Evolutionary conservation across 2,113 vertebrate species (phyloP), one percentile per base, ranked within the genome.

Genomic region (Erythrocebus patas): DNA sequence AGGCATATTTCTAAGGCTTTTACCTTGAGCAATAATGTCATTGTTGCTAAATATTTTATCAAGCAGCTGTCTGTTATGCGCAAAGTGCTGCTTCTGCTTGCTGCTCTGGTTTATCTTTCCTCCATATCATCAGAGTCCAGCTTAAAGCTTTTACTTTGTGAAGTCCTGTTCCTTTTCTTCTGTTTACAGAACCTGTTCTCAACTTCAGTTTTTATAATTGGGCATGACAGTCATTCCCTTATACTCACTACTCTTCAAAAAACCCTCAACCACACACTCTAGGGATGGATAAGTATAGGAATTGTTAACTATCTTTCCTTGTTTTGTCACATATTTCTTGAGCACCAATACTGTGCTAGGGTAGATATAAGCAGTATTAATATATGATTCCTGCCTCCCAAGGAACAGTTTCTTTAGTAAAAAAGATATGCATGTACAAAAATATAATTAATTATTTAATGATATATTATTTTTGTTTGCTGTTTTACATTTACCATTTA

Each of bases 21-120:
- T 55, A 79, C 32, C 79, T 43, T 79, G 38, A 83, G n/a, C 17
- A 55, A 48, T 86, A 48, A 85, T 55, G 52, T 81, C 89, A n/a
- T 48, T 80, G 55, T 90, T 95, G 40, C 35, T 96, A 76, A 95
- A 78, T 91, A 89, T 95, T 93, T 90, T 87, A 95, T 94, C 75
- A 94, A 14, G 55, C 45, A 89, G 38, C 38, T 82, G 25, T 66
- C 61, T 92, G 14, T 73, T 79, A 8, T 6, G 3, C 83, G 68
- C 87, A 64, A 97, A 80, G 13, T 38, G 61, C 83, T 92, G 23
- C 48, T 89, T 96, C 93, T 55, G 50, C 59, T 72, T 96, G 81
- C 50, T 85, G 5, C 25, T 84, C 45, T 75, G 18, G 35, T 45
- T 30, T 59, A 0, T 87, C 80, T 89, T 68, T 59, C 32, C 38